A percentile compares a stretch with the other conserved stretches of the same genome.
Evolutionary conservation across 2,888 invertebrate genomes (phyloP).

Genomic region (Melinopterus prodromus): DNA sequence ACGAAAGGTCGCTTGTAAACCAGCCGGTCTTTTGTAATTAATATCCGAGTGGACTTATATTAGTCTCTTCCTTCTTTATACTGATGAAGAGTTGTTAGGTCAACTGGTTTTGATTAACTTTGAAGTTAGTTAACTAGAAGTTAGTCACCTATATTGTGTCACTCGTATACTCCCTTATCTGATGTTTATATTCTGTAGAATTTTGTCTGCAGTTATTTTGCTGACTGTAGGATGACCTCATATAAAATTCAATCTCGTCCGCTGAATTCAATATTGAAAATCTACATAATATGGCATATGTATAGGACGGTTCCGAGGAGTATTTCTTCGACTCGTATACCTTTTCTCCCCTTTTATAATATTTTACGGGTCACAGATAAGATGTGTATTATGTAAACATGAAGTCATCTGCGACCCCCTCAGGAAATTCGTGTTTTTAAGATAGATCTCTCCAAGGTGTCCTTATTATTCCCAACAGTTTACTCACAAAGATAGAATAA

Average conservation of each 20-base stretch:
- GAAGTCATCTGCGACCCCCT: background rate
- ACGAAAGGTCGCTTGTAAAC: background rate
- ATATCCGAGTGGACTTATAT: background rate
- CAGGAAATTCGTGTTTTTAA: background rate
- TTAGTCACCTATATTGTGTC: background rate
- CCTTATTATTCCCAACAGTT: too few relatives aligned
- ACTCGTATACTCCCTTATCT: background rate
- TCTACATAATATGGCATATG: background rate
- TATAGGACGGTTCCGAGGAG: background rate
- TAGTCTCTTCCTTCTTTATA: background rate
- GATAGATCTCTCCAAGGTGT: too few relatives aligned
- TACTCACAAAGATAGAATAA: too few relatives aligned
- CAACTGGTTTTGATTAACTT: background rate
- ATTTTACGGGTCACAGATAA: background rate
- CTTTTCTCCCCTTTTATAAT: background rate
- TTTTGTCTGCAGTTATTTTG: background rate
- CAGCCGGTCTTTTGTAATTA: background rate
- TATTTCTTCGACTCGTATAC: background rate
- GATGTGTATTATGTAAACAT: conserved; percentile 4
- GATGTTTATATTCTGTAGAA: background rate
- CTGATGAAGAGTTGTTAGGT: background rate
- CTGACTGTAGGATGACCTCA: background rate
- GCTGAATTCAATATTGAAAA: background rate
- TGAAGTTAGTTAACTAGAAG: background rate
- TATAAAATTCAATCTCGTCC: background rate